Evolutionary conservation across 2,888 invertebrate genomes (phyloP), one percentile per base, ranked within the genome.

Genomic region (Limenitis camilla): DNA sequence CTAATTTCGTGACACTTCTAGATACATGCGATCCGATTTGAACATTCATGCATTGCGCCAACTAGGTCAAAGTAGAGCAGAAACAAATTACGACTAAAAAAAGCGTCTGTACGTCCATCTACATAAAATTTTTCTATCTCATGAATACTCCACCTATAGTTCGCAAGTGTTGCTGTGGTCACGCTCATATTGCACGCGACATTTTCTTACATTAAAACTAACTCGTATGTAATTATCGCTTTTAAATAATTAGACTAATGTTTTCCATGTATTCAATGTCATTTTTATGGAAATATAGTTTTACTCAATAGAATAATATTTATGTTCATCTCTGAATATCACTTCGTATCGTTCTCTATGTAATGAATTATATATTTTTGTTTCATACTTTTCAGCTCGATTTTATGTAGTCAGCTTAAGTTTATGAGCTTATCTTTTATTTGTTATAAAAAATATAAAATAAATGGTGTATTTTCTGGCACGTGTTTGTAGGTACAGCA

Each of bases 131-230:
- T 52, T 50, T 39, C 31, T 28, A 31, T 41, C 44, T 44, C 48
- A 36, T 40, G 35, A 44, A 45, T 41, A 9, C 54, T 52, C 52
- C 47, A 54, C 58, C 52, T 40, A 58, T 43, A 44, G 32, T 29
- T 54, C 42, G n/a, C n/a, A n/a, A n/a, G 52, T 44, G 52, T 56
- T 63, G 63, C 62, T 61, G 60, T 57, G 60, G 66, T 62, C 65
- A 67, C 63, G 61, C 61, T 55, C 61, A 50, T 48, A 52, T 52
- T 56, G 58, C 67, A 66, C 63, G 64, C 63, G 58, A 63, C 59
- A 52, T 46, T 40, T 45, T 49, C 49, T 59, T 53, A 52, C 44
- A 50, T 53, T 50, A 43, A 53, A 42, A 43, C 41, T 35, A 53
- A 50, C 46, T 46, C 44, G 40, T 51, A 2, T 19, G 43, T 53